These are phyloP conservation scores for Caenorhabditis sp. DNA, from an alignment of 2,888 invertebrate species.

Conservation along the genomic window DNA sequence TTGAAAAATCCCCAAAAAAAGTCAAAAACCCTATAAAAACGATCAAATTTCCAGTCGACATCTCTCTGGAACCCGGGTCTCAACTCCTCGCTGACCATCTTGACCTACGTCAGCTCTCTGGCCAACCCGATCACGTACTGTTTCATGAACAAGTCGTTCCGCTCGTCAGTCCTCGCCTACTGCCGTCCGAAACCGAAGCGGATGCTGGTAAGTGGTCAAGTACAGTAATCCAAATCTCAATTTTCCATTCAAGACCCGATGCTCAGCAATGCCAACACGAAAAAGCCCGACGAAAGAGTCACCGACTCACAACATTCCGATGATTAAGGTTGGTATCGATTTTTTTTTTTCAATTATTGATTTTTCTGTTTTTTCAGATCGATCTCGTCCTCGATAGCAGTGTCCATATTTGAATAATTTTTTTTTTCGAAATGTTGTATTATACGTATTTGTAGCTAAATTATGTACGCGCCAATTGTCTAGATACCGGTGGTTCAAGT, in stretches of 20 bases:
- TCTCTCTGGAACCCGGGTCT: conserved; percentile 71
- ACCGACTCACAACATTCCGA: conserved; percentile 52
- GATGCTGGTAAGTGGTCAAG: conserved; percentile 29
- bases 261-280: conserved; percentile 47
- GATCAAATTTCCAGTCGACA: conserved; percentile 47
- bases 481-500: conserved; percentile 2
- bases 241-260: conserved; percentile 52
- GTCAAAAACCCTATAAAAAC: not conserved
- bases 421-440: not conserved
- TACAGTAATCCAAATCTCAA: not conserved
- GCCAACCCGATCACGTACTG: conserved; percentile 92
- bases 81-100: conserved; percentile 71
- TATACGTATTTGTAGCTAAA: not conserved
- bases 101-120: conserved; percentile 75
- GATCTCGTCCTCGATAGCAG: conserved; percentile 51
- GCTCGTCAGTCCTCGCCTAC: conserved; percentile 69
- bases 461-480: conserved; percentile 8
- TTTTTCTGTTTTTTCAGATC: conserved; percentile 27
- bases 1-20: too few species aligned
- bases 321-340: conserved; percentile 49
- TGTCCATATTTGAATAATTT: conserved; percentile 55
- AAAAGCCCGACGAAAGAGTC: conserved; percentile 56
- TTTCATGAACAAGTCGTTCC: conserved; percentile 89
- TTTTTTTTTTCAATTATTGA: conserved; percentile 8
- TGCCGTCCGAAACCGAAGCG: conserved; percentile 55